Conservation (phyloP, 1,140 invertebrate genomes). For the Apis dorsata region DNA sequence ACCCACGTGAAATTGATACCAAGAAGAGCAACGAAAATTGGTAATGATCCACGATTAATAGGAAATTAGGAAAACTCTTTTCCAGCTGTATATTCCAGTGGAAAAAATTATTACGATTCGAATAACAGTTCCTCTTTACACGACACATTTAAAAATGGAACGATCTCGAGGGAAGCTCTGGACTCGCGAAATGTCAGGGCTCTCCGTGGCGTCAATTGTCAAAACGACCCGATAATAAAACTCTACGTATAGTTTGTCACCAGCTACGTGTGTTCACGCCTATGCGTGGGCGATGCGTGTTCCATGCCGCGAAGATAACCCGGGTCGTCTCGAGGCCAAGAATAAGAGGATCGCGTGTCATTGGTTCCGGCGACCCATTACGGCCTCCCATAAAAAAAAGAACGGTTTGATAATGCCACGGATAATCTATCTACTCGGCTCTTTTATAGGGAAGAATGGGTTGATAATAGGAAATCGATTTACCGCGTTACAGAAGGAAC, state of each 20-base stretch:
- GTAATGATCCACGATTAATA: no score
- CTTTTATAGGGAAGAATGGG: conserved; percentile 52
- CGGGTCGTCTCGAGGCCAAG: conserved; percentile 35
- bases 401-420: conserved; percentile 57
- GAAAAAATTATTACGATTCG: no score
- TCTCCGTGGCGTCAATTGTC: not conserved
- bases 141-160: not conserved
- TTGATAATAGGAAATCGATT: conserved; percentile 66
- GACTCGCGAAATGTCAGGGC: not conserved
- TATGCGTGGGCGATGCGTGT: conserved; percentile 15
- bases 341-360: conserved; percentile 39
- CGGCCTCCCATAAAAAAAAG: conserved; percentile 47
- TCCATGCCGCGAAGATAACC: not conserved
- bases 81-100: no score
- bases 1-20: no score
- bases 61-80: no score
- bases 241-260: not conserved
- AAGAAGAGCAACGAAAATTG: no score
- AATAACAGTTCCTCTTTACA: no score
- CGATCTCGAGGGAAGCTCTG: not conserved
- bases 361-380: conserved; percentile 48
- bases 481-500: conserved; percentile 46
- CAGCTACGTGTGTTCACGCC: conserved; percentile 31
- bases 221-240: conserved; percentile 14
- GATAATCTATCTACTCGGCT: conserved; percentile 61